Base-by-base conservation (phyloP, 1,140 invertebrate genomes). In the Drosophila arawakana region DNA sequence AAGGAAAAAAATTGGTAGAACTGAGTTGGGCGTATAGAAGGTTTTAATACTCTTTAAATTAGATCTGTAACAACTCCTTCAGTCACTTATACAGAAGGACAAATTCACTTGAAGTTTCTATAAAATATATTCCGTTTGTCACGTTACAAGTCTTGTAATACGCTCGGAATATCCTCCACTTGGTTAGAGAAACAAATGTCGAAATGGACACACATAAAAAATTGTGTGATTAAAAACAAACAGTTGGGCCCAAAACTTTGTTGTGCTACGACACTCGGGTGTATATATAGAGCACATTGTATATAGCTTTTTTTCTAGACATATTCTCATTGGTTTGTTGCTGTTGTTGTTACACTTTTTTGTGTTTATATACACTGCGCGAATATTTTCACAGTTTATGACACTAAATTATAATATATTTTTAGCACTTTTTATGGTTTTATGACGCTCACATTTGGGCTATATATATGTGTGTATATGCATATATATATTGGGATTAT, bases 341-440 rank as follows among this genome's bases (percentile, higher is more conserved):
- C 18, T 11, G 15, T 65, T n/a, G 25, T 30, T 11, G n/a, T 30
- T 39, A 2, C 30, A 37, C 35, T 54, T 10, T 35, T 54, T 37
- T 30, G 25, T 30, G 25, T 30, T 30, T 54, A 15, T 34, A 35
- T 54, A 52, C 50, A 52, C 50, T 47, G 47, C 60, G 47, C 46
- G 30, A 62, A 62, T 49, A n/a, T 39, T 62, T 62, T 41, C 59
- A 62, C 59, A 62, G 43, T 62, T 62, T 49, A 44, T 59, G 41
- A 41, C 54, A 41, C 37, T 41, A 39, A 57, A 41, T 59, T 59
- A 44, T 59, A 30, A 46, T 59, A 37, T 59, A 59, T 59, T 59
- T 59, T 34, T 59, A 46, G 57, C 57, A 59, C 57, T 59, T 59
- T 59, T 59, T 59, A 30, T 44, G 57, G 10, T 59, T 59, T 59